Base-by-base conservation (phyloP, 2,888 invertebrate species). In the Elegia similella region DNA sequence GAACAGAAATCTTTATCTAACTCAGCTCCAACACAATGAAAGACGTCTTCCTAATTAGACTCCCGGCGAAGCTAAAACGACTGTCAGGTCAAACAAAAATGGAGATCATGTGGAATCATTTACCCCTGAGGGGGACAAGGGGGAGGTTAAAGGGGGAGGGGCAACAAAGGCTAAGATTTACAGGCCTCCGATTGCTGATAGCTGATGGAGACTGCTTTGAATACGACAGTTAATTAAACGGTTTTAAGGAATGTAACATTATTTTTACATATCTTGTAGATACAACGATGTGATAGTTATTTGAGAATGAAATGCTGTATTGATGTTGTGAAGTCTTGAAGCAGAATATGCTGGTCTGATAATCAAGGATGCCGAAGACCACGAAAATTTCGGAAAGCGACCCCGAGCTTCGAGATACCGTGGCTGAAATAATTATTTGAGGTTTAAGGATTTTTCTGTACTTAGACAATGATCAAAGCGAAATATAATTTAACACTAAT, bases 101-200 rank as follows among this genome's bases (percentile, higher is more conserved):
- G 86, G 78, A 80, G 84, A 85, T 84, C 86, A 88, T 82, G 84
- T 78, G 83, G 86, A 86, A 86, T 87, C 87, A 84, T 86, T 89
- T 87, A 87, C 86, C 85, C 80, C 84, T 85, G 85, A 80, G 75
- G 73, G 77, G 68, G 65, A 68, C 62, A 67, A 69, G 72, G 62
- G 72, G 64, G 69, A 63, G 75, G 76, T 13, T 32, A 32, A 10
- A 8, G 16, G 71, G 69, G 74, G 71, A 68, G 64, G 57, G 66
- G 73, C 77, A 75, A 80, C 80, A 76, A 78, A 79, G 78, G 73
- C 76, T 75, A 75, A 73, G 74, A 73, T 72, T 69, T 70, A 70
- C 70, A 64, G 63, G 58, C 64, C 50, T 42, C 52, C 43, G 30
- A 69, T 69, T 70, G 61, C 38, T 56, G 34, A 58, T 58, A 34